phyloP scores from a whole-genome alignment of 1,140 invertebrate genomes.

The Drosophila tropicalis region DNA sequence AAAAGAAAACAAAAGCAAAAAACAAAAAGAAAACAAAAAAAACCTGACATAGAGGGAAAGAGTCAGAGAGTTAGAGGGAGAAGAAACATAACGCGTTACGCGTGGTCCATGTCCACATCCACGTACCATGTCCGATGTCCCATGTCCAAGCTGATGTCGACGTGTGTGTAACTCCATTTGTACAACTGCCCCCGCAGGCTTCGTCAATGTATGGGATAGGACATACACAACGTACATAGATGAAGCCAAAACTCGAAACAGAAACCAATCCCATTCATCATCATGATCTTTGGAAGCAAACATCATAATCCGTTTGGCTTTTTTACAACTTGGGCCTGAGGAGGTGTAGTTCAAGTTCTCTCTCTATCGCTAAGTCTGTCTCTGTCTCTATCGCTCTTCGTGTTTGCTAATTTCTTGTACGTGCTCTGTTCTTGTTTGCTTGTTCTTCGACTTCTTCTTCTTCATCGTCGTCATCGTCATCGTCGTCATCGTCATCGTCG shows the following conservation, averaged over 20 bases:
- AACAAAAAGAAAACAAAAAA: not conserved
- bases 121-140: constrained; percentile 18
- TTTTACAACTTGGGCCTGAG: constrained; percentile 54
- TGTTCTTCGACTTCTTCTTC: constrained; percentile 6
- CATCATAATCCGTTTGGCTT: constrained; percentile 70
- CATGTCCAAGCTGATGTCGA: constrained; percentile 30
- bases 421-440: constrained; percentile 64
- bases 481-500: constrained; percentile 5
- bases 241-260: constrained; percentile 11
- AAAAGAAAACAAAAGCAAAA: constrained; percentile 4
- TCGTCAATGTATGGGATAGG: constrained; percentile 10
- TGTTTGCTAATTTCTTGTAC: constrained; percentile 80
- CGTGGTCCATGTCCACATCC: constrained; percentile 65
- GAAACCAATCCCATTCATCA: constrained; percentile 66
- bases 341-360: constrained; percentile 27
- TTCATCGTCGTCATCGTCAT: constrained; percentile 28
- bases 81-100: constrained; percentile 62
- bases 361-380: constrained; percentile 11
- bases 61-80: constrained; percentile 10
- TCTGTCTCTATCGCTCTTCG: not conserved
- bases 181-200: constrained; percentile 68
- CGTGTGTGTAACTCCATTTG: constrained; percentile 66
- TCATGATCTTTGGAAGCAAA: constrained; percentile 58
- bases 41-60: not conserved
- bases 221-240: not conserved